Evolutionary conservation across 2,113 vertebrate genomes (phyloP).

Genomic region (Marmota monax): DNA sequence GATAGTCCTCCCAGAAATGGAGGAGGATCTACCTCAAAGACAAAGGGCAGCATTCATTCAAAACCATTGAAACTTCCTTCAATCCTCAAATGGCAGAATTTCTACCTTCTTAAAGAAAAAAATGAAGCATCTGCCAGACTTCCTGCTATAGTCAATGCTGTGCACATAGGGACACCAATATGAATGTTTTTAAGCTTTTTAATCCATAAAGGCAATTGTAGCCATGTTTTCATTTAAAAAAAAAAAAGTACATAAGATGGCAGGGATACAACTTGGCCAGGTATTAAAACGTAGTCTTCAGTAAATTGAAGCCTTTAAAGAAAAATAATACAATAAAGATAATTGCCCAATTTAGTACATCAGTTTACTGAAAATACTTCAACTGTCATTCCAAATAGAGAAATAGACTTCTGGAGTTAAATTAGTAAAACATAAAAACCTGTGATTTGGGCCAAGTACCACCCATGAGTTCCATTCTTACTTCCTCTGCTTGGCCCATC

Average conservation of each 20-base stretch:
- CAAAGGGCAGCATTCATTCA: neutral
- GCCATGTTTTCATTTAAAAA: neutral
- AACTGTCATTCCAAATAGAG: neutral
- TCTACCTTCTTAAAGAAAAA: neutral
- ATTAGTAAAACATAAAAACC: neutral
- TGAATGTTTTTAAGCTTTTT: neutral
- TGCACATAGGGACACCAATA: neutral
- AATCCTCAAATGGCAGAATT: neutral
- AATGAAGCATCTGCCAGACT: neutral
- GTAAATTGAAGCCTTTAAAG: neutral
- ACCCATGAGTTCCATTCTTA: neutral
- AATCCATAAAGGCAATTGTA: conserved; percentile 8
- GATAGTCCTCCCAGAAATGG: neutral
- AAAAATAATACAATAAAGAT: conserved; percentile 46
- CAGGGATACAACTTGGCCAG: neutral
- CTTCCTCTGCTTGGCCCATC: neutral
- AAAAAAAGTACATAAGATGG: neutral
- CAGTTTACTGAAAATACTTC: conserved; percentile 29
- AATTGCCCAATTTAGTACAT: neutral
- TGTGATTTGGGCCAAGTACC: neutral
- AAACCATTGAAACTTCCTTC: neutral
- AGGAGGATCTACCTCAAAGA: conserved; percentile 26
- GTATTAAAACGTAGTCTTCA: neutral
- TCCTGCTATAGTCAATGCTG: neutral
- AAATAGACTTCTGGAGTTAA: neutral